These are phyloP conservation scores for Meghimatium bilineatum DNA, from an alignment of 2,888 invertebrate species.

Conservation along the genomic window DNA sequence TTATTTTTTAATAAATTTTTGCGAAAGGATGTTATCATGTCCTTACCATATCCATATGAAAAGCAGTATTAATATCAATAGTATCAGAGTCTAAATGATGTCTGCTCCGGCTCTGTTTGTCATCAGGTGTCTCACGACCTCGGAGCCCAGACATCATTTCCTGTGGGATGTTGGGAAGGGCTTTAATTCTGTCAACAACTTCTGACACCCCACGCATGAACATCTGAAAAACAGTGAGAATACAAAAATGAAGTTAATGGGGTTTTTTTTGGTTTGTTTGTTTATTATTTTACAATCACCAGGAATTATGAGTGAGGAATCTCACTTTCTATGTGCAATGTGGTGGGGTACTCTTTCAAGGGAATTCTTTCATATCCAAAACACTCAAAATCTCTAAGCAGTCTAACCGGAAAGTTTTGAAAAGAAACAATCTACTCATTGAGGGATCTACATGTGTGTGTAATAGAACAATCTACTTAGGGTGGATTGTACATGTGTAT, in stretches of 20 bases:
- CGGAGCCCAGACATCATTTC: conserved; percentile 57
- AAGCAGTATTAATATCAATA: conserved; percentile 36
- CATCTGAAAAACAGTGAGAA: conserved; percentile 77
- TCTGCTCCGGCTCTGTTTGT: conserved; percentile 30
- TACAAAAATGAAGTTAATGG: conserved; percentile 1
- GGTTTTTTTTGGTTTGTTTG: neutral
- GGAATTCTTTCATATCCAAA: too few species aligned
- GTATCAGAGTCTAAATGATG: conserved; percentile 44
- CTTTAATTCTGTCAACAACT: conserved; percentile 87
- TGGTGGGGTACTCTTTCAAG: too few species aligned
- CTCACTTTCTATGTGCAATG: too few species aligned
- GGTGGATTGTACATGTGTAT: too few species aligned
- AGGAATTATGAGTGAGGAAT: neutral
- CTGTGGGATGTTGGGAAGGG: conserved; percentile 77
- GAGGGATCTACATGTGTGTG: too few species aligned
- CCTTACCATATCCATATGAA: conserved; percentile 17
- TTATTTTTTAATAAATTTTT: too few species aligned
- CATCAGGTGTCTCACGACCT: conserved; percentile 51
- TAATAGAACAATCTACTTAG: too few species aligned
- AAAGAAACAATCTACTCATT: too few species aligned
- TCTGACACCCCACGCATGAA: conserved; percentile 88
- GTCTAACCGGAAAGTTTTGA: too few species aligned
- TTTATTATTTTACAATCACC: neutral
- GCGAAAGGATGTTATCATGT: too few species aligned
- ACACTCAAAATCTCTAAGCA: too few species aligned